phyloP scores from a whole-genome alignment of 2,888 invertebrate genomes.

The Ephialtes manifestator region DNA sequence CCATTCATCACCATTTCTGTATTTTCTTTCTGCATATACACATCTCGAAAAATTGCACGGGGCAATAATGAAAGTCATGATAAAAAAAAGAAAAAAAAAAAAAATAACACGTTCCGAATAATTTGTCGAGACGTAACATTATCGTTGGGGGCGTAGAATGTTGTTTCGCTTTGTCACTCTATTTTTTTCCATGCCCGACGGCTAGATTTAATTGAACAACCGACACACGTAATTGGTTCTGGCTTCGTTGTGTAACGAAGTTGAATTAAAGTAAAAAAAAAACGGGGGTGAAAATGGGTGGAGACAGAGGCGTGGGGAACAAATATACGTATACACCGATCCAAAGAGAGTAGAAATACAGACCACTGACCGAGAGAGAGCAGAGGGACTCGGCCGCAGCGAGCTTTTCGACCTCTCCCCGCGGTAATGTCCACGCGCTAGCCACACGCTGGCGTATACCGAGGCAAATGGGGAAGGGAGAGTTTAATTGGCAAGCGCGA shows the following conservation, averaged over 20 bases:
- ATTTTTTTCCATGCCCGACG: conserved; percentile 37
- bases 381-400: conserved; percentile 39
- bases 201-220: conserved; percentile 66
- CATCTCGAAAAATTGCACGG: not conserved
- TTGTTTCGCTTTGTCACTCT: conserved; percentile 3
- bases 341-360: conserved; percentile 53
- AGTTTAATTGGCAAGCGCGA: conserved; percentile 80
- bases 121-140: conserved; percentile 20
- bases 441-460: conserved; percentile 71
- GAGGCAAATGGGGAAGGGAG: conserved; percentile 70
- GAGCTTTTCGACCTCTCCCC: conserved; percentile 67
- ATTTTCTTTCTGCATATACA: not conserved
- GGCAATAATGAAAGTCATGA: conserved; percentile 14
- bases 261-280: conserved; percentile 63
- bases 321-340: conserved; percentile 25
- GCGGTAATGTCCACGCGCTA: conserved; percentile 57
- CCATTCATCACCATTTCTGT: not conserved
- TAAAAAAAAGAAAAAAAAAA: conserved; percentile 5
- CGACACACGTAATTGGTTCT: conserved; percentile 64
- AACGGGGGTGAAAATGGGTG: conserved; percentile 24
- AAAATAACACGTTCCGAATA: conserved; percentile 13
- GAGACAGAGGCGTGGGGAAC: conserved; percentile 39
- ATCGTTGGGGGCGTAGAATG: conserved; percentile 22
- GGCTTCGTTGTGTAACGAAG: conserved; percentile 65
- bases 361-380: conserved; percentile 40